Conservation (phyloP, 2,888 invertebrate species). For the Cephonodes hylas region DNA sequence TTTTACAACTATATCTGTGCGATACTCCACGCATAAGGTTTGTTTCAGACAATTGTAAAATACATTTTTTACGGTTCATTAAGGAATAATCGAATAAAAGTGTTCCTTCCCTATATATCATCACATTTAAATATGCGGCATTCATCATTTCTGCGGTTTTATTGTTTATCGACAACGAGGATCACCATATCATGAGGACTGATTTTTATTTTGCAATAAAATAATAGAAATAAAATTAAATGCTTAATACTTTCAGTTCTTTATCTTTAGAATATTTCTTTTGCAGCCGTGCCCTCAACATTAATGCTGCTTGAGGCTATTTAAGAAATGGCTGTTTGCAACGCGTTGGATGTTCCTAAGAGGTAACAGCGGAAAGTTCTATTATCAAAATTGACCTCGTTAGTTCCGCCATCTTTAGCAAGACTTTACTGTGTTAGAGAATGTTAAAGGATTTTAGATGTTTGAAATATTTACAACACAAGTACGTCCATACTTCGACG, state of each 20-base stretch:
- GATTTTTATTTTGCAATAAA: too few species aligned
- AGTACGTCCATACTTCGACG: too few species aligned
- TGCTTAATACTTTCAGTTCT: not conserved
- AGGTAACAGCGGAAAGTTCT: not conserved
- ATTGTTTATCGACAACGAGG: not conserved
- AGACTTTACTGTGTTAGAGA: not conserved
- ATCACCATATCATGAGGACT: too few species aligned
- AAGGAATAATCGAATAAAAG: too few species aligned
- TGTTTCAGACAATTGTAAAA: too few species aligned
- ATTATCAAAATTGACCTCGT: constrained; percentile 5
- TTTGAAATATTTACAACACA: too few species aligned
- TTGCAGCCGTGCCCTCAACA: not conserved
- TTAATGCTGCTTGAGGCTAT: not conserved
- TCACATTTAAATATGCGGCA: too few species aligned
- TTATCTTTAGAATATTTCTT: not conserved
- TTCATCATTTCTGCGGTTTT: too few species aligned
- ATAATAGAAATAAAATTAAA: not conserved
- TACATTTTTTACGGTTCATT: too few species aligned
- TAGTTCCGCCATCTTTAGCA: not conserved
- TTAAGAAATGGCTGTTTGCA: not conserved
- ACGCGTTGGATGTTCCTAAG: not conserved
- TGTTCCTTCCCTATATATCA: too few species aligned
- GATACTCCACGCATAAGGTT: too few species aligned
- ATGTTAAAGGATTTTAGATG: not conserved
- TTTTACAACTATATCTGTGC: too few species aligned